Percentiles rank a stretch among this genome's conserved stretches.
Conservation (phyloP, 2,888 invertebrate genomes). For the Teinopalpus imperialis region DNA sequence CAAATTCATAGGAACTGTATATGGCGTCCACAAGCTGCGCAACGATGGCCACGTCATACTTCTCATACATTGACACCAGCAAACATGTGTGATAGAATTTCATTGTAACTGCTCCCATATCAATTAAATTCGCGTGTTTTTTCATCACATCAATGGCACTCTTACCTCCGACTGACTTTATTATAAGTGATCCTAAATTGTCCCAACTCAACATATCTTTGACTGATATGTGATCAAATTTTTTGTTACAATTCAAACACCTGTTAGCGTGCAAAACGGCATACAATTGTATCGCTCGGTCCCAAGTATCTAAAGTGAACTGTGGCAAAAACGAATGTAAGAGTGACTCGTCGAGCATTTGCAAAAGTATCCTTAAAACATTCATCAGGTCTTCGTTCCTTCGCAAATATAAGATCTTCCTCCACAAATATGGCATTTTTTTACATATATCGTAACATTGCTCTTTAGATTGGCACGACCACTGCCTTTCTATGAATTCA, state of each 20-base stretch:
- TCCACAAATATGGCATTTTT: conserved; percentile 84
- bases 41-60: conserved; percentile 56
- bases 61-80: conserved; percentile 68
- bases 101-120: conserved; percentile 79
- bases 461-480: conserved; percentile 60
- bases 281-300: conserved; percentile 76
- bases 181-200: conserved; percentile 79
- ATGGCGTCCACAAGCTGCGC: conserved; percentile 62
- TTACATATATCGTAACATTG: conserved; percentile 79
- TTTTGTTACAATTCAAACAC: conserved; percentile 84
- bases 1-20: conserved; percentile 61
- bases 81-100: conserved; percentile 84
- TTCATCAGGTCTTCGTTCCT: conserved; percentile 74
- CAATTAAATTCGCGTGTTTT: conserved; percentile 78
- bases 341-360: conserved; percentile 81
- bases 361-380: conserved; percentile 80
- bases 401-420: conserved; percentile 76
- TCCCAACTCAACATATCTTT: conserved; percentile 82
- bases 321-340: conserved; percentile 77
- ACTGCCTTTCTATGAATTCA: conserved; percentile 77
- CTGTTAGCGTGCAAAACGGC: conserved; percentile 79
- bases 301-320: conserved; percentile 83
- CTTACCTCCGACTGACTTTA: conserved; percentile 83
- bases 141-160: conserved; percentile 81
- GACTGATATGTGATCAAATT: conserved; percentile 65